Base-by-base conservation (phyloP, 2,797 vertebrate genomes). In the Eutrigla gurnardus region DNA sequence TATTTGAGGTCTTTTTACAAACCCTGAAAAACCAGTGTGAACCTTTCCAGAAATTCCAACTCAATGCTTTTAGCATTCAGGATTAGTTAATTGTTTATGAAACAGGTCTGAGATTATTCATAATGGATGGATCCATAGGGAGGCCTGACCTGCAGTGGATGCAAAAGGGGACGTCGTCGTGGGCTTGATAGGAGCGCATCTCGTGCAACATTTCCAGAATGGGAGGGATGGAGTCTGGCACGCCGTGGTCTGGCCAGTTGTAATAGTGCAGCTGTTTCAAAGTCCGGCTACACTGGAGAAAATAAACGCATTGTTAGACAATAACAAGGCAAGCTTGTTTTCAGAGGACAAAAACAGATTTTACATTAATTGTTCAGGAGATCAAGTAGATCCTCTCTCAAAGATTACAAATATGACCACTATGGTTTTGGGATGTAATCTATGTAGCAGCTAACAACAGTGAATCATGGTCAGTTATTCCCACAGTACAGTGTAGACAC, bases 201-300 rank as follows among this genome's bases (percentile, higher is more conserved):
- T 98, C 97, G 5, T 91, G 49, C 68, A 98, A n/a, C 75, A 99
- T 94, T 78, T 98, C 94, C 80, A 99, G 93, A 80, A 99, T 98
- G 40, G 97, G 95, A 8, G 95, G 91, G 46, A 97, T 95, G 86
- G 96, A 95, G 3, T 96, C 95, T 8, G 98, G 98, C 0, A 99
- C 91, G 0, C 98, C 97, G 0, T 99, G 98, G 84, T 99, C 98
- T 0, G 98, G 98, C 98, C 98, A 99, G 71, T 98, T 97, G 82
- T 93, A 90, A 58, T 98, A 99, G 88, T 99, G 98, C 90, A 99
- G 94, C 83, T 99, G 98, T 83, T 93, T 91, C 82, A 99, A 17
- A 4, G 92, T 95, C 76, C 95, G 95, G 52, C 86, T 94, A 58
- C 82, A 90, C 98, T 98, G 86, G 46, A 80, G 53, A 57, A 64